Conservation (phyloP, 2,888 invertebrate species). For the Thymelicus lineola region DNA sequence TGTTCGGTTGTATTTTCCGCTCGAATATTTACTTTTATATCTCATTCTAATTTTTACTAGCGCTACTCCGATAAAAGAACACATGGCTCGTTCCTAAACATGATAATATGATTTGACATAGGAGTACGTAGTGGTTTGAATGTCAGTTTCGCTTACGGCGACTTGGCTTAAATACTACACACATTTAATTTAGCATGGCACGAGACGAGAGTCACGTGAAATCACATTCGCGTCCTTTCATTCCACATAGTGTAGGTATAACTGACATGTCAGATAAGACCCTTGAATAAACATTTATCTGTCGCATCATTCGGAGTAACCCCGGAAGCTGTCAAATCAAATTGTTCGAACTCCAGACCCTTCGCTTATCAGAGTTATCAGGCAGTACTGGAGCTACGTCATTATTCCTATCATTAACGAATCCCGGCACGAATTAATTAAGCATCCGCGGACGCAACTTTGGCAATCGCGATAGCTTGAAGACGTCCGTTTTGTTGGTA, state of each 20-base stretch:
- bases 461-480: conserved; percentile 53
- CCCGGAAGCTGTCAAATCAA: too few relatives aligned
- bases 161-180: too few relatives aligned
- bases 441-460: conserved; percentile 72
- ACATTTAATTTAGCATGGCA: too few relatives aligned
- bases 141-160: too few relatives aligned
- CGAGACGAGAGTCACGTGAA: too few relatives aligned
- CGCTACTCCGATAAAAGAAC: conserved; percentile 1
- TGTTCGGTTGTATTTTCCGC: conserved; percentile 39
- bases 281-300: too few relatives aligned
- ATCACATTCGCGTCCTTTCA: too few relatives aligned
- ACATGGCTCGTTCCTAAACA: conserved; percentile 13
- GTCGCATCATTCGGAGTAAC: too few relatives aligned
- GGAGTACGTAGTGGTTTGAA: too few relatives aligned
- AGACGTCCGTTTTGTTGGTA: conserved; percentile 47
- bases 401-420: conserved; percentile 77
- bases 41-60: conserved; percentile 15
- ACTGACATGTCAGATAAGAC: too few relatives aligned
- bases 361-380: not conserved
- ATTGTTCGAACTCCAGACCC: not conserved
- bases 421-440: conserved; percentile 75
- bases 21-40: conserved; percentile 18
- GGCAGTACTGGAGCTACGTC: conserved; percentile 65
- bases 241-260: too few relatives aligned
- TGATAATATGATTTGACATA: not conserved